These are phyloP conservation scores for Ctenomys sociabilis DNA, from an alignment of 2,113 vertebrate species.

Conservation along the genomic window DNA sequence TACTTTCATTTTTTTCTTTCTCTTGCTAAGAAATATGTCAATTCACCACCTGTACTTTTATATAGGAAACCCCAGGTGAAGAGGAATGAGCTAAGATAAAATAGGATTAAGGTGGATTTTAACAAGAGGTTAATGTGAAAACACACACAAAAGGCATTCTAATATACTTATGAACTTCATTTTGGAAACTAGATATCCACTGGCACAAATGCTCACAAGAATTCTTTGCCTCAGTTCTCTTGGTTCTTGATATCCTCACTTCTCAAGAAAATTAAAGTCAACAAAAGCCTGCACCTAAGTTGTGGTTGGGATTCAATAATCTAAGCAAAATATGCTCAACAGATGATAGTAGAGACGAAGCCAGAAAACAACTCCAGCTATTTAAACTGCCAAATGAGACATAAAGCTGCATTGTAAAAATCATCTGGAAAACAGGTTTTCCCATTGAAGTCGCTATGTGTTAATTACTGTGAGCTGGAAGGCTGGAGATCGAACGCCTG, in stretches of 20 bases:
- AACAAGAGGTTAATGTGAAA: not conserved
- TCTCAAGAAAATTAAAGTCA: not conserved
- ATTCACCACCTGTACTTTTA: not conserved
- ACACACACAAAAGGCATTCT: not conserved
- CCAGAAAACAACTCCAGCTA: slow-evolving; percentile 90
- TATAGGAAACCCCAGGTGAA: slow-evolving; percentile 22
- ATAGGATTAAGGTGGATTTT: not conserved
- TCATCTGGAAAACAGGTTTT: slow-evolving; percentile 93
- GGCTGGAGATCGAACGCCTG: slow-evolving; percentile 88
- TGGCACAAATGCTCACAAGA: not conserved
- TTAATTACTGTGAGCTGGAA: slow-evolving; percentile 92
- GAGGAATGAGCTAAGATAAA: not conserved
- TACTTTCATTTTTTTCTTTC: not conserved
- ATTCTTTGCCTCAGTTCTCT: not conserved
- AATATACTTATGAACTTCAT: not conserved
- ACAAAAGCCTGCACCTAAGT: slow-evolving; percentile 69
- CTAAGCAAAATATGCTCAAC: slow-evolving; percentile 89
- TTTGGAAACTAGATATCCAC: not conserved
- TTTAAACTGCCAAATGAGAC: slow-evolving; percentile 92
- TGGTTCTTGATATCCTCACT: not conserved
- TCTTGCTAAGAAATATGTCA: not conserved
- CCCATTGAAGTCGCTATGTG: slow-evolving; percentile 90
- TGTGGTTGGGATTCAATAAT: slow-evolving; percentile 85
- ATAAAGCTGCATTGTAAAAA: slow-evolving; percentile 93
- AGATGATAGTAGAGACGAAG: slow-evolving; percentile 89